These are phyloP conservation scores for Caenorhabditis sp. DNA, from an alignment of 2,888 invertebrate genomes.

Conservation along the genomic window DNA sequence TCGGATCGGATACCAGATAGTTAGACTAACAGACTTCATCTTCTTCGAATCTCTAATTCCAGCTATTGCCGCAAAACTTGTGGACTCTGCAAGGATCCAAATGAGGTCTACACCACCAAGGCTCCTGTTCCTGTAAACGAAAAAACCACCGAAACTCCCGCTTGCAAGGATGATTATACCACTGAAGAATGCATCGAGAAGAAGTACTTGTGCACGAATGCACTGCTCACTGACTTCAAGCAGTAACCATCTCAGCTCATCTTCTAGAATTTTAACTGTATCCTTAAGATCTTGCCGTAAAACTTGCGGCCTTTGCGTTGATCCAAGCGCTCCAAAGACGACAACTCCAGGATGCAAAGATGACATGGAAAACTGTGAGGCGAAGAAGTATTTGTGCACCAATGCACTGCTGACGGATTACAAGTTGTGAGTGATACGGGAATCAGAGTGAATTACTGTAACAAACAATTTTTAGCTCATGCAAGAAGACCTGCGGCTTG, in stretches of 20 bases:
- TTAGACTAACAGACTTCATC: background rate
- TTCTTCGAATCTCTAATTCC: background rate
- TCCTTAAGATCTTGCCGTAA: conserved; percentile 9
- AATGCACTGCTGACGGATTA: conserved; percentile 22
- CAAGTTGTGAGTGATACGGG: conserved; percentile 33
- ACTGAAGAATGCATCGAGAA: conserved; percentile 16
- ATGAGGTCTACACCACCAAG: conserved; percentile 16
- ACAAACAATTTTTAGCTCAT: conserved; percentile 17
- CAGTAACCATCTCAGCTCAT: background rate
- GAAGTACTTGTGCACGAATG: conserved; percentile 42
- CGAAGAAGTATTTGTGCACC: conserved; percentile 33
- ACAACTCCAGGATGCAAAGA: conserved; percentile 13
- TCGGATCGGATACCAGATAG: conserved; percentile 22
- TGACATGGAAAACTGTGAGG: background rate
- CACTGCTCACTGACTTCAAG: conserved; percentile 33
- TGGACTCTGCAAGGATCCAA: conserved; percentile 34
- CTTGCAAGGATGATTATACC: conserved; percentile 14
- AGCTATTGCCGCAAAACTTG: conserved; percentile 44
- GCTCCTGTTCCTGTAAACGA: background rate
- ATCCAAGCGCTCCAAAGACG: conserved; percentile 20
- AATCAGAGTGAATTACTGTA: no score
- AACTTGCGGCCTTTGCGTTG: conserved; percentile 31
- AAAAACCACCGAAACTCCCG: background rate
- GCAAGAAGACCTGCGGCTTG: conserved; percentile 35
- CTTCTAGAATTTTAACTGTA: background rate